A percentile compares a stretch with the other conserved stretches of the same genome.
Evolutionary conservation across 92 coral and sea anemone genomes (phyloP).

Genomic region (Porites divaricata): DNA sequence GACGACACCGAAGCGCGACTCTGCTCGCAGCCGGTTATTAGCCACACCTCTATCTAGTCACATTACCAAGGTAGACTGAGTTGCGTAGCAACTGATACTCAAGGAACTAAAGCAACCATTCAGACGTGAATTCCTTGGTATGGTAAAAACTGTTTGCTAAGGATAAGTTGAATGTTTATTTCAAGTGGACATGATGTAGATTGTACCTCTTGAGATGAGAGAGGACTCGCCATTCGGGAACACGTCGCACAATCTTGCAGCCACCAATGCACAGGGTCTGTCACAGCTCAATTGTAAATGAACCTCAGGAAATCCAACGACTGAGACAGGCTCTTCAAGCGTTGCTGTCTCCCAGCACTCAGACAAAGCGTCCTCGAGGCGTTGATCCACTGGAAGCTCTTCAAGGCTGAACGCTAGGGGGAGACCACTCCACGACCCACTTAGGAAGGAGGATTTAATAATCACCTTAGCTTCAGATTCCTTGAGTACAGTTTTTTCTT

Average conservation of each 20-base stretch:
- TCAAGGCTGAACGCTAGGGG: conserved; percentile 41
- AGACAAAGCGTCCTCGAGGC: conserved; percentile 64
- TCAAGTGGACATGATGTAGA: not conserved
- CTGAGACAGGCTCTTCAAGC: conserved; percentile 55
- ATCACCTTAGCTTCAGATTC: not conserved
- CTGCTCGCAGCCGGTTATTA: too few relatives aligned
- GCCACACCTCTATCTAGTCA: too few relatives aligned
- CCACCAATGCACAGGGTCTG: conserved; percentile 54
- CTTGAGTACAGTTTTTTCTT: not conserved
- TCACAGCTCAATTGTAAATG: conserved; percentile 71
- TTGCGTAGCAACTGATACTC: too few relatives aligned
- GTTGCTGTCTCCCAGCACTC: conserved; percentile 75
- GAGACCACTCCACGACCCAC: conserved; percentile 58
- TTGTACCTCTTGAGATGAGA: conserved; percentile 72
- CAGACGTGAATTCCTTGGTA: too few relatives aligned
- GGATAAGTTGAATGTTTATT: too few relatives aligned
- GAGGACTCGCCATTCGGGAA: conserved; percentile 77
- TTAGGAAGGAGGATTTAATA: conserved; percentile 44
- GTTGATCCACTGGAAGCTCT: conserved; percentile 71
- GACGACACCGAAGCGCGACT: too few relatives aligned
- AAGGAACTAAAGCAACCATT: too few relatives aligned
- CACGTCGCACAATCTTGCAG: conserved; percentile 77
- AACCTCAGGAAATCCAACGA: conserved; percentile 69
- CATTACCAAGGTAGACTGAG: too few relatives aligned
- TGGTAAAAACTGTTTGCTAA: too few relatives aligned